phyloP scores from a whole-genome alignment of 2,113 vertebrate genomes.

The Hydrolagus affinis region DNA sequence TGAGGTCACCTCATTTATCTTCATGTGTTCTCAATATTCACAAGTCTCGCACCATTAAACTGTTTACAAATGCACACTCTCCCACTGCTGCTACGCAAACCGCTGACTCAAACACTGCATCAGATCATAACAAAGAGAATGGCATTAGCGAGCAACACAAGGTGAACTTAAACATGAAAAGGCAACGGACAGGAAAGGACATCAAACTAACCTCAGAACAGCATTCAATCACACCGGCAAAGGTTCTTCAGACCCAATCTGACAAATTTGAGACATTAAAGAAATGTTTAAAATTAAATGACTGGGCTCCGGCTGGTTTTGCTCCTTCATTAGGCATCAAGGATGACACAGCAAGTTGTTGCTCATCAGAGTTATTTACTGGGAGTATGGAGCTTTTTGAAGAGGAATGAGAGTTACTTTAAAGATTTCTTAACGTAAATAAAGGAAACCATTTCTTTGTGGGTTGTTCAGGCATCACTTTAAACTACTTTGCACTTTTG shows the following conservation, averaged over 20 bases:
- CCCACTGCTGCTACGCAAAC: conserved; percentile 8
- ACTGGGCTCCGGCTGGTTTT: conserved; percentile 10
- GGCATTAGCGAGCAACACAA: neutral
- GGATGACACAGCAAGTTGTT: neutral
- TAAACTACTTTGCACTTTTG: neutral
- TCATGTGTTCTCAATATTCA: neutral
- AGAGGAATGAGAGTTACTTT: neutral
- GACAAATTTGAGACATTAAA: neutral
- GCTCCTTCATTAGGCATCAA: neutral
- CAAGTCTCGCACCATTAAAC: neutral
- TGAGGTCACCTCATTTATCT: conserved; percentile 8
- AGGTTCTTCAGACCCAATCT: neutral
- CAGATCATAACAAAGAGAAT: conserved; percentile 11
- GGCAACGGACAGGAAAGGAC: conserved; percentile 1
- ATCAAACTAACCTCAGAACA: neutral
- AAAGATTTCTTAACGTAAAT: neutral
- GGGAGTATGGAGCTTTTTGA: neutral
- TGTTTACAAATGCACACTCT: neutral
- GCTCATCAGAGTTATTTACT: conserved; percentile 24
- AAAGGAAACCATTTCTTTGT: neutral
- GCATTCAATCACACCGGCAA: neutral
- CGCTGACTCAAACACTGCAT: conserved; percentile 1
- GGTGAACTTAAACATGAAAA: neutral
- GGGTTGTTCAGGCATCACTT: neutral
- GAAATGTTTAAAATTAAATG: conserved; percentile 6